Conservation (phyloP, 1,140 invertebrate genomes). For the Heliconius congener region DNA sequence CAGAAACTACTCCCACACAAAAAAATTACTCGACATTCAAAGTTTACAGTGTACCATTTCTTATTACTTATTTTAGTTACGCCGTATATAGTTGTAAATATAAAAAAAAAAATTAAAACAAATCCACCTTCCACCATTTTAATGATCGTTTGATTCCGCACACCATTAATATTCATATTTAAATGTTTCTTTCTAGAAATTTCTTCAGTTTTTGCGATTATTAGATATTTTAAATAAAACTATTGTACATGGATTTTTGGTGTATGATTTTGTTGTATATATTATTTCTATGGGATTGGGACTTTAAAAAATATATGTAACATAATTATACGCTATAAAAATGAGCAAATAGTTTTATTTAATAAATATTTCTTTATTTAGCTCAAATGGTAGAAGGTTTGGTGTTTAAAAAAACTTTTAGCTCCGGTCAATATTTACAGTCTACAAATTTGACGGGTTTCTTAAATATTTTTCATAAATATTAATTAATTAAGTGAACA, state of each 20-base stretch:
- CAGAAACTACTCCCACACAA: too few species aligned
- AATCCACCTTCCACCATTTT: too few species aligned
- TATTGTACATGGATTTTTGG: background rate
- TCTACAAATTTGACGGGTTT: slow-evolving; percentile 10
- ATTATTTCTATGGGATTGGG: background rate
- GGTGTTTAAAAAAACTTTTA: background rate
- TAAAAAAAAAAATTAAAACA: too few species aligned
- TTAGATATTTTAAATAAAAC: background rate
- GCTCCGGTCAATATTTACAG: background rate
- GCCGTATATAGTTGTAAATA: too few species aligned
- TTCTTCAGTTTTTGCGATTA: background rate
- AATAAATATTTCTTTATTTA: background rate
- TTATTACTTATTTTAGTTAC: too few species aligned
- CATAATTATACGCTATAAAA: background rate
- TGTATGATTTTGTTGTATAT: slow-evolving; percentile 1
- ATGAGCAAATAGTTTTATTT: background rate
- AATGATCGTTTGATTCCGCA: too few species aligned
- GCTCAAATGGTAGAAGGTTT: background rate
- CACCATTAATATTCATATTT: background rate
- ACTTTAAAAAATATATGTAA: background rate
- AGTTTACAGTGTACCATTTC: too few species aligned
- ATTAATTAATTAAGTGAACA: slow-evolving; percentile 4
- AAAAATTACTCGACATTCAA: too few species aligned
- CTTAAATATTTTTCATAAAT: background rate
- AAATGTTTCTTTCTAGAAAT: background rate